A percentile compares a stretch with the other conserved stretches of the same genome.
phyloP scores from a whole-genome alignment of 2,797 vertebrate genomes.

The Gymnoscopelus braueri region DNA sequence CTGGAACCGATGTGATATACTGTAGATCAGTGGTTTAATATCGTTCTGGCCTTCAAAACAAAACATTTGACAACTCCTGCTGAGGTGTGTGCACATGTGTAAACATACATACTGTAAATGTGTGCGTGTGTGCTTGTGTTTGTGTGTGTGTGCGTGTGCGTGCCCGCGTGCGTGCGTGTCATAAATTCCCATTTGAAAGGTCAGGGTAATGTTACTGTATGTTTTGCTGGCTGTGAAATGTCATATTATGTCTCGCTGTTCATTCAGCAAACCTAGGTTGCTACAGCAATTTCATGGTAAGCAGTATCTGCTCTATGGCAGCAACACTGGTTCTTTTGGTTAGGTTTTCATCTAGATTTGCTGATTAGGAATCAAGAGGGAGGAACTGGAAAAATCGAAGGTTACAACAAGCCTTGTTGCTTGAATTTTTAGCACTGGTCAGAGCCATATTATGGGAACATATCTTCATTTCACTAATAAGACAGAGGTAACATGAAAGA shows the following conservation, averaged over 20 bases:
- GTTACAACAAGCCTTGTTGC: too few relatives aligned
- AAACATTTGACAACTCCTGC: too few relatives aligned
- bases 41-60: too few relatives aligned
- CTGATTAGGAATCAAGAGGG: slow-evolving; percentile 19
- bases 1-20: too few relatives aligned
- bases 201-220: slow-evolving; percentile 60
- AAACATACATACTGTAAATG: background rate
- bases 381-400: background rate
- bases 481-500: too few relatives aligned
- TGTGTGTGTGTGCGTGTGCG: slow-evolving; percentile 18
- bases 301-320: slow-evolving; percentile 26
- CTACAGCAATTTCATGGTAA: slow-evolving; percentile 40
- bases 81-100: too few relatives aligned
- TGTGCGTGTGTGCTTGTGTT: background rate
- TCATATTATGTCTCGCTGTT: slow-evolving; percentile 63
- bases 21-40: too few relatives aligned
- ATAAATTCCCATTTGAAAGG: slow-evolving; percentile 64
- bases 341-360: background rate
- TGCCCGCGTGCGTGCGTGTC: slow-evolving; percentile 30
- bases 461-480: too few relatives aligned
- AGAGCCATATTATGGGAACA: too few relatives aligned
- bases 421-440: too few relatives aligned
- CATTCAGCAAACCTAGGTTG: slow-evolving; percentile 38
- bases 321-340: background rate
- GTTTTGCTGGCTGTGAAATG: slow-evolving; percentile 68